Evolutionary conservation across 2,888 invertebrate species (phyloP).

Genomic region (Clepsis dumicolana): DNA sequence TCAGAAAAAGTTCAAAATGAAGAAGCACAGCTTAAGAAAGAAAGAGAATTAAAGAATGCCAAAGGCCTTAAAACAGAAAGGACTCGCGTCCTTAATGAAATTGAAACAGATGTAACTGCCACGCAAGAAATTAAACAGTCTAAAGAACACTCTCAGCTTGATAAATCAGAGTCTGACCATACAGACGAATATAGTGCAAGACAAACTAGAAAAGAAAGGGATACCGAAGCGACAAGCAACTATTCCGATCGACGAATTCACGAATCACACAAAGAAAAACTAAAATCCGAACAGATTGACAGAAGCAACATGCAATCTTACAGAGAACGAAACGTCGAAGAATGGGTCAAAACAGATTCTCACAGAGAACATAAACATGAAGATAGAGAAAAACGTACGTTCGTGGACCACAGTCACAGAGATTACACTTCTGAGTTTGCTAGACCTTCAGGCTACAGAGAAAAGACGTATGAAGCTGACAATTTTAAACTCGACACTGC

Average conservation of each 20-base stretch:
- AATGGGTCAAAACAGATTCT: slow-evolving; percentile 20
- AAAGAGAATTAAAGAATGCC: slow-evolving; percentile 44
- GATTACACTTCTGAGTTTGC: slow-evolving; percentile 69
- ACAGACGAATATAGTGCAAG: slow-evolving; percentile 2
- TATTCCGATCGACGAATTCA: neutral
- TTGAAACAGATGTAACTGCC: neutral
- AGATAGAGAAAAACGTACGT: slow-evolving; percentile 53
- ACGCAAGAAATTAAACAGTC: neutral
- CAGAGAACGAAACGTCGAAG: slow-evolving; percentile 20
- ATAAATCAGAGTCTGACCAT: neutral
- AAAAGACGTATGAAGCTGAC: slow-evolving; percentile 57
- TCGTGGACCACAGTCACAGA: slow-evolving; percentile 62
- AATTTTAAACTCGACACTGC: slow-evolving; percentile 46
- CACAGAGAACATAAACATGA: slow-evolving; percentile 6
- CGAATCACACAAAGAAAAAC: too few species aligned
- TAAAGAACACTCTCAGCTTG: neutral
- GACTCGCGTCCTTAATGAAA: neutral
- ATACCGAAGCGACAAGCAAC: neutral
- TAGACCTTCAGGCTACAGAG: slow-evolving; percentile 65
- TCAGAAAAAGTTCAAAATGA: slow-evolving; percentile 41
- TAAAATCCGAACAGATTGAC: too few species aligned
- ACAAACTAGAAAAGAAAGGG: slow-evolving; percentile 11
- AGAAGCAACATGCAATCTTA: slow-evolving; percentile 6
- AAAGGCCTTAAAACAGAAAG: neutral
- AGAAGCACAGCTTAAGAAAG: slow-evolving; percentile 43